These are phyloP conservation scores for Anadara kagoshimensis DNA, from an alignment of 1,140 invertebrate species.

Conservation along the genomic window DNA sequence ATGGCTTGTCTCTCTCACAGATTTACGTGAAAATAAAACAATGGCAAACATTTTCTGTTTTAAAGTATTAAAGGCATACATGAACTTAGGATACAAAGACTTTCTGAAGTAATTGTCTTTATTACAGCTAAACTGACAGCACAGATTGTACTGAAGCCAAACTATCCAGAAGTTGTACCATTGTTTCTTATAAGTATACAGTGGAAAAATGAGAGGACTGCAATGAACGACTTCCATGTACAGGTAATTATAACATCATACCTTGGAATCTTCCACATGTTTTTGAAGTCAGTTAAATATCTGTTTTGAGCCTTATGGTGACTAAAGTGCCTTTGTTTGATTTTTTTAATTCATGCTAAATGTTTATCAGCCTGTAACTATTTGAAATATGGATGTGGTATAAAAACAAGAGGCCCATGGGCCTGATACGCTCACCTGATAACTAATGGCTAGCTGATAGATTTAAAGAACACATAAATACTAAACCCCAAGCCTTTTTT, in stretches of 20 bases:
- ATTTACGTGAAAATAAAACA: too few species aligned
- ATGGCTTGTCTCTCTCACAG: too few species aligned
- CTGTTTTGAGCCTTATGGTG: too few species aligned
- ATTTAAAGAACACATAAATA: too few species aligned
- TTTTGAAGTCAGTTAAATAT: background rate
- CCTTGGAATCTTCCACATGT: background rate
- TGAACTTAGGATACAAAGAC: background rate
- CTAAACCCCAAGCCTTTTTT: too few species aligned
- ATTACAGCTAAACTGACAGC: conserved; percentile 83
- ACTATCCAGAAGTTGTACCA: conserved; percentile 87
- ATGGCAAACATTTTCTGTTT: too few species aligned
- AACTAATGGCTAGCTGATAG: too few species aligned
- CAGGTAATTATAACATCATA: conserved; percentile 75
- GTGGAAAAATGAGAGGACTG: conserved; percentile 82
- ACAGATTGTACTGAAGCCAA: conserved; percentile 84
- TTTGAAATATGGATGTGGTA: too few species aligned
- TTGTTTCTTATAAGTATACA: conserved; percentile 81
- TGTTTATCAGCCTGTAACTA: background rate
- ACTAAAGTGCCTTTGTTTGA: too few species aligned
- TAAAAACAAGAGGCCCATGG: too few species aligned
- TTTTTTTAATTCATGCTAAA: too few species aligned
- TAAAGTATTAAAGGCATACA: background rate
- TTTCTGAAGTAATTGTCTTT: background rate
- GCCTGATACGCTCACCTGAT: too few species aligned
- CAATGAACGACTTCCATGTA: conserved; percentile 81